Evolutionary conservation across 1,140 invertebrate species (phyloP).

Genomic region (Megalopta genalis): DNA sequence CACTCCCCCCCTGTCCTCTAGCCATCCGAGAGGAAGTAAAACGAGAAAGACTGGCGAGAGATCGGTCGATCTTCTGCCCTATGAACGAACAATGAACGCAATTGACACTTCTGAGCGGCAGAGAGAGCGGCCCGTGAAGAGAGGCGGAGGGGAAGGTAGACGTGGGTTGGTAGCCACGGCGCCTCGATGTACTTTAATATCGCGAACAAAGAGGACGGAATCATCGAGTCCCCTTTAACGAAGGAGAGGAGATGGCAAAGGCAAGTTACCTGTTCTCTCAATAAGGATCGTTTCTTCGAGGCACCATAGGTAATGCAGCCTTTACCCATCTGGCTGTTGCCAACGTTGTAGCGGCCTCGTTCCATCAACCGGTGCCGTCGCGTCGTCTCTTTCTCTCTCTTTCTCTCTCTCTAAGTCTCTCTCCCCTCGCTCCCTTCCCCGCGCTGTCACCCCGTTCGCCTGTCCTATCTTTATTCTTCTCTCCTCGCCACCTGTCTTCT

Average conservation of each 20-base stretch:
- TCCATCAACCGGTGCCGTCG: constrained; percentile 70
- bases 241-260: constrained; percentile 49
- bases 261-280: constrained; percentile 54
- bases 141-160: too few species aligned
- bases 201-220: constrained; percentile 65
- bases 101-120: constrained; percentile 59
- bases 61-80: constrained; percentile 38
- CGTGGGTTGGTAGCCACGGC: neutral
- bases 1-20: neutral
- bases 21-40: neutral
- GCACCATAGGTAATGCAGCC: constrained; percentile 74
- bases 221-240: constrained; percentile 64
- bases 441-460: constrained; percentile 34
- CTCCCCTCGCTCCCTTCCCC: constrained; percentile 43
- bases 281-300: constrained; percentile 63
- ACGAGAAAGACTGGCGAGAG: constrained; percentile 2
- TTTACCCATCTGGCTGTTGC: constrained; percentile 75
- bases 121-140: too few species aligned
- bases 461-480: constrained; percentile 33
- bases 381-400: constrained; percentile 48
- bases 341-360: constrained; percentile 75
- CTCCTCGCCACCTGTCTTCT: constrained; percentile 40
- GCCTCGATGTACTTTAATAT: constrained; percentile 66
- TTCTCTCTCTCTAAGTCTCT: constrained; percentile 50
- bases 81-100: constrained; percentile 61